Evolutionary conservation across 2,797 vertebrate genomes (phyloP), one percentile per base, ranked within the genome.

Genomic region (Columba guinea): DNA sequence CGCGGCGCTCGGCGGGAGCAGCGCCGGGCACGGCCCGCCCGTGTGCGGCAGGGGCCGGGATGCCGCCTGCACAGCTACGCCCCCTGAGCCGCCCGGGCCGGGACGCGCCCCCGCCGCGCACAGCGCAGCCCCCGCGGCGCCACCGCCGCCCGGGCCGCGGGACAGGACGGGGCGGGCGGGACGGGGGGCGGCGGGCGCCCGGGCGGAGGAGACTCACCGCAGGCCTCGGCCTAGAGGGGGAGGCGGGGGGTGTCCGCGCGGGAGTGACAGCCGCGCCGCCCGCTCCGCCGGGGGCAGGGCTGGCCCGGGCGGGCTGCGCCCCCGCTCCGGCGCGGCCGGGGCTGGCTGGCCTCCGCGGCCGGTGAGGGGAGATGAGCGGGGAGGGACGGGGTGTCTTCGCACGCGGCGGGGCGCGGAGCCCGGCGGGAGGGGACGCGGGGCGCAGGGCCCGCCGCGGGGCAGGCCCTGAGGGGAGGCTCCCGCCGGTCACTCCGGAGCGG

Each of bases 161-260:
- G 58, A 37, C 80, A 39, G 55, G 79, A 49, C 44, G 64, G 51
- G 35, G 10, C 34, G 44, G 44, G 64, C 65, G 65, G 65, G 65
- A 73, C 37, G 70, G 39, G 52, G 55, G 70, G 79, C 34, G n/a
- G 22, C 41, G 53, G 41, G 41, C 41, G 41, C 41, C 52, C 32
- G 70, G 56, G 62, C 41, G 37, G 48, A 4, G 73, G n/a, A 32
- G 64, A 4, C 67, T 39, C 58, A 63, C 92, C 93, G 69, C 93
- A 96, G 96, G 96, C 96, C 96, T 75, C 90, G 93, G 94, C 94
- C 93, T 23, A 35, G n/a, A 15, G 87, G 60, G 78, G 87, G 8
- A 28, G 65, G 65, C 58, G 58, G 34, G 67, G 75, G 65, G 75
- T 15, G 51, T n/a, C 74, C 3, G 56, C 19, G 73, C 48, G 58